Conservation (phyloP, 2,797 vertebrate genomes). For the Enteromius trimaculatus region DNA sequence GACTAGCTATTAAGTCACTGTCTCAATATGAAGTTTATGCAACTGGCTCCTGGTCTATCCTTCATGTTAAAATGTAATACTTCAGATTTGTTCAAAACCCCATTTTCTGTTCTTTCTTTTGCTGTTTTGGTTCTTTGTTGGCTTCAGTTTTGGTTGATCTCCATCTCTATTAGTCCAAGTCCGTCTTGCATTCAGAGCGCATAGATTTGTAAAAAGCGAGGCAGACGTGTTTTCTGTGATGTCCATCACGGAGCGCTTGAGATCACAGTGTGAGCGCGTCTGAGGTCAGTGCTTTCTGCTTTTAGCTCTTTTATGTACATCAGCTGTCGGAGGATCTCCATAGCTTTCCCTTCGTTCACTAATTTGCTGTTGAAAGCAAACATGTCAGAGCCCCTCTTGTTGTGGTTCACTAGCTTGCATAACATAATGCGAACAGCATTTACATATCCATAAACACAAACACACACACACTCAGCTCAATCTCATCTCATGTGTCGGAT, state of each 20-base stretch:
- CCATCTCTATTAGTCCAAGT: constrained; percentile 39
- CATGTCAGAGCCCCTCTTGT: constrained; percentile 68
- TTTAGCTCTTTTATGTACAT: constrained; percentile 55
- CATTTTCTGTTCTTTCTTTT: neutral
- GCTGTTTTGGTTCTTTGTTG: constrained; percentile 5
- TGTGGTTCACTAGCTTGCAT: constrained; percentile 68
- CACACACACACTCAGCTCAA: constrained; percentile 48
- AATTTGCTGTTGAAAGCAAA: constrained; percentile 72
- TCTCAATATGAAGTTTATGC: too few species aligned
- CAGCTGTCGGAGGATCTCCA: constrained; percentile 55
- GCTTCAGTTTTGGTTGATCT: neutral
- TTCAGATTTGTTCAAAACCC: neutral
- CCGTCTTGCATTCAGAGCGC: constrained; percentile 51
- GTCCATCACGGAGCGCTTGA: constrained; percentile 42
- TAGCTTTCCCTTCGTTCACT: constrained; percentile 66
- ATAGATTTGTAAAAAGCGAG: constrained; percentile 40
- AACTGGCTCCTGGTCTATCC: too few species aligned
- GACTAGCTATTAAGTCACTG: too few species aligned
- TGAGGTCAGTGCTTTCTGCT: constrained; percentile 55
- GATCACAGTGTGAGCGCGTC: constrained; percentile 51
- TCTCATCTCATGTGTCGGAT: constrained; percentile 59
- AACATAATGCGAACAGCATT: constrained; percentile 67
- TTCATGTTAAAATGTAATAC: neutral
- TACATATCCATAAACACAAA: constrained; percentile 66
- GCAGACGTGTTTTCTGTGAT: constrained; percentile 54